Evolutionary conservation across 2,888 invertebrate species (phyloP).

Genomic region (Drosophila silvestris): DNA sequence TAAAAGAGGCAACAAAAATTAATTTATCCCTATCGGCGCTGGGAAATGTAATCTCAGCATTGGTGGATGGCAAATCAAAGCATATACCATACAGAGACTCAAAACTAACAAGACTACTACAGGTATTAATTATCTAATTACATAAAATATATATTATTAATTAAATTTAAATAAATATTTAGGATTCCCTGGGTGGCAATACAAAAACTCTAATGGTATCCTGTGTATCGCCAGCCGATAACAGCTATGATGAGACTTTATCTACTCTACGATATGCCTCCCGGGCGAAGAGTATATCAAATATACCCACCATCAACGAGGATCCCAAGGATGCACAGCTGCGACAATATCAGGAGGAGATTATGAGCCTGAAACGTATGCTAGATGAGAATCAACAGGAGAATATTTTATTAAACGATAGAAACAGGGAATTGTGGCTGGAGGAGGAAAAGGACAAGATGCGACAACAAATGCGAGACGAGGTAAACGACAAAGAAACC

Average conservation of each 20-base stretch:
- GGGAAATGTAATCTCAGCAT: slow-evolving; percentile 94
- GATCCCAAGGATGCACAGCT: slow-evolving; percentile 96
- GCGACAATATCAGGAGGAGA: slow-evolving; percentile 93
- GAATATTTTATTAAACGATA: slow-evolving; percentile 2
- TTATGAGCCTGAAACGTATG: slow-evolving; percentile 87
- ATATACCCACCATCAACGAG: slow-evolving; percentile 93
- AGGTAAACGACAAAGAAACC: slow-evolving; percentile 70
- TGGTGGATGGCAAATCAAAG: slow-evolving; percentile 93
- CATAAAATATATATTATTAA: not conserved
- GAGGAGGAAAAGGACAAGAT: slow-evolving; percentile 85
- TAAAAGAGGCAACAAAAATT: slow-evolving; percentile 96
- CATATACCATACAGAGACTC: slow-evolving; percentile 94
- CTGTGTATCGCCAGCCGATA: slow-evolving; percentile 92
- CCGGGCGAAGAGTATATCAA: slow-evolving; percentile 94
- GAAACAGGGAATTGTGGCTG: slow-evolving; percentile 69
- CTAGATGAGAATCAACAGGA: slow-evolving; percentile 62
- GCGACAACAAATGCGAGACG: slow-evolving; percentile 79
- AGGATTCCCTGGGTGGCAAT: slow-evolving; percentile 94
- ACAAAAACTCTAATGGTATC: slow-evolving; percentile 96
- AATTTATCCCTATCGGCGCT: slow-evolving; percentile 94
- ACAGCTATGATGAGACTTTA: slow-evolving; percentile 93
- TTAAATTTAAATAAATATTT: not conserved
- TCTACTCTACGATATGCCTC: slow-evolving; percentile 94
- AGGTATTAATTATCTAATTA: slow-evolving; percentile 85
- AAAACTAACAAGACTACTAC: slow-evolving; percentile 92